Percentiles rank a stretch among this genome's conserved stretches.
Evolutionary conservation across 2,113 vertebrate species (phyloP).

Genomic region (Neogobius melanostomus): DNA sequence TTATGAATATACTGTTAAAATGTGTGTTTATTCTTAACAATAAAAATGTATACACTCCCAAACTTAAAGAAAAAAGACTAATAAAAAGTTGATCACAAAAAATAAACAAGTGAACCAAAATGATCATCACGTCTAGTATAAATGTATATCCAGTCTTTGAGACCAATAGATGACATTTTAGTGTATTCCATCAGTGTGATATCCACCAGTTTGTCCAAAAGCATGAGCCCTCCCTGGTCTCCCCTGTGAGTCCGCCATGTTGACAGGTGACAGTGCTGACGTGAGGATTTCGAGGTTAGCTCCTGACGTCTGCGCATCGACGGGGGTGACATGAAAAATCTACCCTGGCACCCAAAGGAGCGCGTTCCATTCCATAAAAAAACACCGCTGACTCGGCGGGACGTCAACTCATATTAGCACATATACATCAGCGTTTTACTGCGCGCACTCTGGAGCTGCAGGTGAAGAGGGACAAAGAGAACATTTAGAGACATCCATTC

Average conservation of each 20-base stretch:
- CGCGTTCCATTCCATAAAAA: slow-evolving; percentile 56
- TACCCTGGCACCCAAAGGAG: slow-evolving; percentile 60
- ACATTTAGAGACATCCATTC: too few relatives aligned
- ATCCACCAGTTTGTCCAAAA: background rate
- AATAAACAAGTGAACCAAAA: too few relatives aligned
- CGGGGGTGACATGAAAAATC: slow-evolving; percentile 62
- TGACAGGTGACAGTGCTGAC: slow-evolving; percentile 66
- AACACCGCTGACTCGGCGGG: slow-evolving; percentile 59
- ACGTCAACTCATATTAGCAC: slow-evolving; percentile 57
- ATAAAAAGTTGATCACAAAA: too few relatives aligned
- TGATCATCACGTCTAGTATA: too few relatives aligned
- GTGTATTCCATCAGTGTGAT: too few relatives aligned
- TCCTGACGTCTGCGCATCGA: slow-evolving; percentile 47
- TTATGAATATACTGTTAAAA: too few relatives aligned
- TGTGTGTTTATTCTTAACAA: too few relatives aligned
- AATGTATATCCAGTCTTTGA: too few relatives aligned
- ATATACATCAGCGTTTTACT: slow-evolving; percentile 56
- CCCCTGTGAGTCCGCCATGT: slow-evolving; percentile 21
- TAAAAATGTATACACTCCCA: too few relatives aligned
- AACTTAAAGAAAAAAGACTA: too few relatives aligned
- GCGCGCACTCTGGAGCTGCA: slow-evolving; percentile 3
- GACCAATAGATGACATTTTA: too few relatives aligned
- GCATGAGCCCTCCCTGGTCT: background rate
- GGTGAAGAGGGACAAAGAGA: too few relatives aligned
- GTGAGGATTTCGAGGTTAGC: slow-evolving; percentile 56